Evolutionary conservation across 2,797 vertebrate genomes (phyloP).

Genomic region (Acipenser transmontanus): DNA sequence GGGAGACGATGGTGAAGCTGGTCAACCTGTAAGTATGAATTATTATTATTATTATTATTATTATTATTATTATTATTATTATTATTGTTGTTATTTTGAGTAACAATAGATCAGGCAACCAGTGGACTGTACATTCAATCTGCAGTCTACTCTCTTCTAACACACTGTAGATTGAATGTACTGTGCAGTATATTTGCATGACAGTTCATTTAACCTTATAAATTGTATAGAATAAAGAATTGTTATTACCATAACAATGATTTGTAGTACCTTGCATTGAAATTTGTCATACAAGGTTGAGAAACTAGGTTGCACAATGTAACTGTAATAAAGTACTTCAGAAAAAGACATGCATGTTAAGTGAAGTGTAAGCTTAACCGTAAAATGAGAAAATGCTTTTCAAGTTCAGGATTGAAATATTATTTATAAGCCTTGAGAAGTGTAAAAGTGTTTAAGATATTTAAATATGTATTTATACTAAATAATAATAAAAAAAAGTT

Average conservation of each 20-base stretch:
- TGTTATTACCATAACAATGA: conserved; percentile 10
- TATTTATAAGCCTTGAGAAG: conserved; percentile 27
- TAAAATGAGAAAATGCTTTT: conserved; percentile 15
- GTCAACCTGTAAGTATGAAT: conserved; percentile 79
- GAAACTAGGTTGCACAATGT: not conserved
- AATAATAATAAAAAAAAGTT: conserved; percentile 26
- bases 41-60: conserved; percentile 31
- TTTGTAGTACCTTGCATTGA: conserved; percentile 1
- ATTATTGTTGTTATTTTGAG: no score
- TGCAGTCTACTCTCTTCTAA: no score
- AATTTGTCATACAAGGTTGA: not conserved
- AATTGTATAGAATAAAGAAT: conserved; percentile 17
- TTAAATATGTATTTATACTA: conserved; percentile 14
- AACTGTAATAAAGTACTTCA: conserved; percentile 11
- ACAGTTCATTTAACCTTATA: conserved; percentile 29
- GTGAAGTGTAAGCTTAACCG: conserved; percentile 15
- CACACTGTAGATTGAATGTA: no score
- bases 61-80: conserved; percentile 21
- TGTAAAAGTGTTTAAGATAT: not conserved
- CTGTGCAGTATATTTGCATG: no score
- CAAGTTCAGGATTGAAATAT: conserved; percentile 20
- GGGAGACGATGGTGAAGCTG: conserved; percentile 92
- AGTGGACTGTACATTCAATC: no score
- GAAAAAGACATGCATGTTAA: not conserved
- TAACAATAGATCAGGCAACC: no score